Evolutionary conservation across 1,140 invertebrate species (phyloP).

Genomic region (Bombus waltoni): DNA sequence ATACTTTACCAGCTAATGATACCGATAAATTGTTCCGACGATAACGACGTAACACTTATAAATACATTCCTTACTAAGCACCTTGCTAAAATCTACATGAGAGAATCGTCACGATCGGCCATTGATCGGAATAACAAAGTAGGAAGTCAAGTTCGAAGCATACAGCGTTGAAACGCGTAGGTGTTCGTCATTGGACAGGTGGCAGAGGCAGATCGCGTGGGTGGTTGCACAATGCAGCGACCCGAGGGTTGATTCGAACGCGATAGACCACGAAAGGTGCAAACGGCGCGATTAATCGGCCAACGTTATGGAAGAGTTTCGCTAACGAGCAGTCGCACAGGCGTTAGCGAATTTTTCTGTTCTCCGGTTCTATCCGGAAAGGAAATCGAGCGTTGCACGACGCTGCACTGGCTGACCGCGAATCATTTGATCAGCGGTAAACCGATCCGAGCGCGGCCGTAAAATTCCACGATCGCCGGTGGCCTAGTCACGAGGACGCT

Average conservation of each 20-base stretch:
- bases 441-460: conserved; percentile 23
- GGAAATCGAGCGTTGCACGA: not conserved
- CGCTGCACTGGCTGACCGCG: not conserved
- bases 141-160: not conserved
- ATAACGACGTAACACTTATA: not conserved
- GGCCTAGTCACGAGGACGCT: conserved; percentile 10
- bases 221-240: not conserved
- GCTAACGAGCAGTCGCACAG: not conserved
- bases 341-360: not conserved
- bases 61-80: not conserved
- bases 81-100: not conserved
- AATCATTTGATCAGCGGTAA: conserved; percentile 59
- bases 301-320: not conserved
- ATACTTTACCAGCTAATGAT: not conserved
- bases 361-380: not conserved
- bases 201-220: conserved; percentile 1
- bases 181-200: conserved; percentile 27
- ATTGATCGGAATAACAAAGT: no score
- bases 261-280: not conserved
- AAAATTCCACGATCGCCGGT: conserved; percentile 30
- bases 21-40: not conserved
- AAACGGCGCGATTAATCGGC: not conserved
- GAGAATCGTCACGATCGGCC: not conserved
- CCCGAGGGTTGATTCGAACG: not conserved
- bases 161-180: not conserved